A percentile compares a stretch with the other conserved stretches of the same genome.
Evolutionary conservation across 2,888 invertebrate genomes (phyloP).

Genomic region (Hirtodrosophila trivittata): DNA sequence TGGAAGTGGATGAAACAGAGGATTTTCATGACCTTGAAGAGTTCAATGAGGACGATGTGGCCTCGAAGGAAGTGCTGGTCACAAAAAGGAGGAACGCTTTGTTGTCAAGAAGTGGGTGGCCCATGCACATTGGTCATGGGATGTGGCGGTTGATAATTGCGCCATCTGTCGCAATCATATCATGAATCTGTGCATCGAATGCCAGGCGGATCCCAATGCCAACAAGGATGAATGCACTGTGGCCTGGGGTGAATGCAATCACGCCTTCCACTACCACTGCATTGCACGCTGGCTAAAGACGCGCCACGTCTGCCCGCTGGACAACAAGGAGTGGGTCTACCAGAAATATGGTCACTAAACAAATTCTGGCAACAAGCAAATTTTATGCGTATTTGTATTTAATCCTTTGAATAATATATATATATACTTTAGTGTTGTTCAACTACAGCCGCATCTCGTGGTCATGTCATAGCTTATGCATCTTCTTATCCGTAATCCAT

Average conservation of each 20-base stretch:
- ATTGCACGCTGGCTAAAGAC: conserved; percentile 99
- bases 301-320: conserved; percentile 98
- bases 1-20: conserved; percentile 96
- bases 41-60: conserved; percentile 57
- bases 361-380: too few species aligned
- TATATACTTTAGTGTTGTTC: too few species aligned
- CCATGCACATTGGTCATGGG: conserved; percentile 99
- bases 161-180: conserved; percentile 99
- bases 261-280: conserved; percentile 99
- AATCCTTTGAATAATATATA: too few species aligned
- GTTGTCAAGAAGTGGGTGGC: conserved; percentile 99
- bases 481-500: too few species aligned
- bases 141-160: conserved; percentile 99
- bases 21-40: conserved; percentile 85
- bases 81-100: conserved; percentile 95
- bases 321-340: conserved; percentile 99
- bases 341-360: conserved; percentile 92
- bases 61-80: conserved; percentile 88
- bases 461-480: too few species aligned
- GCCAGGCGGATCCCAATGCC: conserved; percentile 98
- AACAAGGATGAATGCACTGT: conserved; percentile 99
- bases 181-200: conserved; percentile 99
- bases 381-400: conserved; percentile 33
- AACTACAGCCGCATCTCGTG: too few species aligned
- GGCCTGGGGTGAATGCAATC: conserved; percentile 99